Evolutionary conservation across 1,140 invertebrate genomes (phyloP), one percentile per base, ranked within the genome.

Genomic region (Venturia canescens): DNA sequence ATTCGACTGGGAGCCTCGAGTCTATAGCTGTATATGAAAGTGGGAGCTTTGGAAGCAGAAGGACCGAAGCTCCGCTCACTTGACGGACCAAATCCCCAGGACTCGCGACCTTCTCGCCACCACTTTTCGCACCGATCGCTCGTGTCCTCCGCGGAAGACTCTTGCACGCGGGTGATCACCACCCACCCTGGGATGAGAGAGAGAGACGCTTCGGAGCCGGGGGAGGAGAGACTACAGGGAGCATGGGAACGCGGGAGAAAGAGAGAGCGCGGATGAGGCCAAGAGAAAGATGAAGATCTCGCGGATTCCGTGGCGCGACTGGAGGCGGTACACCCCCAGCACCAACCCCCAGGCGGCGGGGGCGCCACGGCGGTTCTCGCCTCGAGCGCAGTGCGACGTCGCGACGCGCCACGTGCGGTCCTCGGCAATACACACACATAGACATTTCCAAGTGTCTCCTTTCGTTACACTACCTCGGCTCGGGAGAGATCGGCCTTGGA

Each of bases 381-480:
- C 91, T 87, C 84, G 84, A 91, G 91, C 91, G 85, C 90, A 92
- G 91, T 91, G 90, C 90, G 90, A 91, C 89, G 89, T 92, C 89
- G 91, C 90, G 89, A 91, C 88, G 91, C 90, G 89, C 90, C 91
- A 92, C 90, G 90, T 91, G 91, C 89, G 88, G 90, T 88, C 79
- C 87, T 83, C 71, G 82, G 78, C 80, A 82, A 84, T 81, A 81
- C 75, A 34, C 31, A 26, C 21, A 31, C 34, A 38, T 66, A 53
- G 13, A 34, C 23, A 63, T 38, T 63, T 60, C 7, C 6, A 57
- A 26, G 21, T 6, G 27, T 63, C n/a, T 63, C 18, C 50, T 53
- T 53, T 53, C 50, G 50, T 53, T n/a, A 53, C 3, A 3, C 31
- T 13, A 44, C 38, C 7, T 44, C 13, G 38, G 13, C 38, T 44